A percentile compares a stretch with the other conserved stretches of the same genome.
Evolutionary conservation across 2,888 invertebrate species (phyloP).

Genomic region (Melinaea menophilus): DNA sequence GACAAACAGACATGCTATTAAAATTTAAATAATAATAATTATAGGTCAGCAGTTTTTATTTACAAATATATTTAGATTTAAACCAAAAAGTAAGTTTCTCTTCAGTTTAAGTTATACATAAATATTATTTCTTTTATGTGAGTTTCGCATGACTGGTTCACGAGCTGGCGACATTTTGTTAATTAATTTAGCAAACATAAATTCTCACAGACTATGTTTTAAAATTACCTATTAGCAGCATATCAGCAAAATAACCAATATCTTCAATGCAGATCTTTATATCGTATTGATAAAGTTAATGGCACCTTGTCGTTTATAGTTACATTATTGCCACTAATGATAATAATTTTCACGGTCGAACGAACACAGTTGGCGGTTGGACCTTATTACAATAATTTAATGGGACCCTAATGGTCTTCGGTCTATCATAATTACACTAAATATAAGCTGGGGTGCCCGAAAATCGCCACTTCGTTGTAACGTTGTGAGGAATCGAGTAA

Average conservation of each 20-base stretch:
- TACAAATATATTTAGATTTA: too few species aligned
- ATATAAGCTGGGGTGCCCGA: slow-evolving; percentile 58
- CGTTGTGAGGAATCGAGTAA: slow-evolving; percentile 21
- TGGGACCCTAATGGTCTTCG: slow-evolving; percentile 63
- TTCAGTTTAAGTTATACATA: too few species aligned
- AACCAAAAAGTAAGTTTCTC: too few species aligned
- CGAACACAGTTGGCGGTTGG: slow-evolving; percentile 66
- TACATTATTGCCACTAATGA: slow-evolving; percentile 59
- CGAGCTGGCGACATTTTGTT: too few species aligned
- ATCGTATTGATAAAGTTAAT: slow-evolving; percentile 49
- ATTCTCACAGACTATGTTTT: too few species aligned
- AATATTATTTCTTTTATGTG: too few species aligned
- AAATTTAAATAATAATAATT: too few species aligned
- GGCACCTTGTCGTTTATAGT: slow-evolving; percentile 36
- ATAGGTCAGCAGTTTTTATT: too few species aligned
- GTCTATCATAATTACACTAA: slow-evolving; percentile 60
- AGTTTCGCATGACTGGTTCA: too few species aligned
- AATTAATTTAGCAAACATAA: too few species aligned
- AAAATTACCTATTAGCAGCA: too few species aligned
- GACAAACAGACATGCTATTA: too few species aligned
- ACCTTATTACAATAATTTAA: slow-evolving; percentile 74
- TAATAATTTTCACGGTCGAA: slow-evolving; percentile 72
- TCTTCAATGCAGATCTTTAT: slow-evolving; percentile 31
- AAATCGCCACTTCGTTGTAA: slow-evolving; percentile 39
- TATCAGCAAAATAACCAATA: slow-evolving; percentile 9